phyloP scores from a whole-genome alignment of 2,888 invertebrate genomes.

The Altica lythri region DNA sequence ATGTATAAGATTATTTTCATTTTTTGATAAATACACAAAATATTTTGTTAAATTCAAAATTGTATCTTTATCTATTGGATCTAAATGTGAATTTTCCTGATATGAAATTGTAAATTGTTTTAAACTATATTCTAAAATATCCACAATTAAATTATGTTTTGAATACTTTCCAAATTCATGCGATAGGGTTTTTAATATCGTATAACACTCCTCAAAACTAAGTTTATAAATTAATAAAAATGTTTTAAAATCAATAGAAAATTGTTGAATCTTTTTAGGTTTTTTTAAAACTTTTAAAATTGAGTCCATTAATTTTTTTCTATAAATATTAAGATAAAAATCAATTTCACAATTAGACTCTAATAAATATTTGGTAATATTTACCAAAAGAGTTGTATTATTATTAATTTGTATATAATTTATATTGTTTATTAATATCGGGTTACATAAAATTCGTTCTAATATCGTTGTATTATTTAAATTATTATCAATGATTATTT shows the following conservation, averaged over 20 bases:
- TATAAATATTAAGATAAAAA: conserved; percentile 58
- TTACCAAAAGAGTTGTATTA: conserved; percentile 48
- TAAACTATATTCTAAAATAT: conserved; percentile 40
- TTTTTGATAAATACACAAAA: conserved; percentile 34
- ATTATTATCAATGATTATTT: conserved; percentile 33
- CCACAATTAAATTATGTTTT: conserved; percentile 22
- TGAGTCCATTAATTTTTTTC: conserved; percentile 59
- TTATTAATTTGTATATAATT: conserved; percentile 48
- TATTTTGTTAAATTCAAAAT: conserved; percentile 37
- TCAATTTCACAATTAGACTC: conserved; percentile 25
- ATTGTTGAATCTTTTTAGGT: conserved; percentile 47
- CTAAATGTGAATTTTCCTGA: conserved; percentile 26
- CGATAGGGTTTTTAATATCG: conserved; percentile 52
- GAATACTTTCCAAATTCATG: conserved; percentile 19
- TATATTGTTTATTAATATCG: conserved; percentile 54
- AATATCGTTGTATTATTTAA: conserved; percentile 43
- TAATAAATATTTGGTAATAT: conserved; percentile 31
- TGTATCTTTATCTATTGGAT: conserved; percentile 37
- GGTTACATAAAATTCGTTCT: conserved; percentile 54
- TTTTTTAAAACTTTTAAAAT: conserved; percentile 58
- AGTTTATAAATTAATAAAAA: conserved; percentile 57
- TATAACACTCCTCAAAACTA: conserved; percentile 54
- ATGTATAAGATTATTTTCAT: conserved; percentile 55
- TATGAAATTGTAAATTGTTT: conserved; percentile 34
- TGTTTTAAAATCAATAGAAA: conserved; percentile 50